Evolutionary conservation across 2,113 vertebrate species (phyloP), one percentile per base, ranked within the genome.

Genomic region (Rhea pennata): DNA sequence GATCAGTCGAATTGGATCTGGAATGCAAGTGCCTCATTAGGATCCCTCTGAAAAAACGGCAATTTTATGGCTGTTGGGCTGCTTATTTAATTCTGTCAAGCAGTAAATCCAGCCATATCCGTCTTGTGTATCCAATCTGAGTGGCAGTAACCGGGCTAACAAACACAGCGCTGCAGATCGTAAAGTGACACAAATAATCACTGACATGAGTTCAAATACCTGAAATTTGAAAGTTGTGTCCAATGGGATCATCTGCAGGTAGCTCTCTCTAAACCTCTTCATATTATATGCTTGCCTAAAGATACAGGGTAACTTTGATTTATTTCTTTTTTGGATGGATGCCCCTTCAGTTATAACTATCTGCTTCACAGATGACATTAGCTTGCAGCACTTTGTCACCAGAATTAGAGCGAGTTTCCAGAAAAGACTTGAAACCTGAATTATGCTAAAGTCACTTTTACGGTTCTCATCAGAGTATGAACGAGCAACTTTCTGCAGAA

Each of bases 141-240:
- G 87, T 72, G 88, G 87, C 87, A 94, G 91, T 85, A 94, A 85
- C 78, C 89, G 67, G 50, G 62, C 58, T 54, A 93, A 82, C 74
- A 88, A 73, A 50, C 84, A 31, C 40, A 67, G 33, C 36, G 71
- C 59, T 96, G 59, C 59, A 48, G 91, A 78, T 96, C 54, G 78
- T 71, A 94, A 92, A 84, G 51, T 12, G 69, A 95, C 81, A 78
- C 51, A 94, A 84, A 93, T 88, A 74, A 69, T 84, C 78, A 88
- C 56, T 48, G 75, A 51, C 58, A 50, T 22, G 72, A 84, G 42
- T 90, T 85, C 91, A 96, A 93, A 90, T 69, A 95, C 75, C 79
- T 95, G 91, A 83, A 87, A 85, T 88, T 31, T 85, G 64, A 54
- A 92, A 73, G 54, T 16, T 83, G 58, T 48, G 77, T 92, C 53